Evolutionary conservation across 2,797 vertebrate species (phyloP).

Genomic region (Hapalemur alaotrensis): DNA sequence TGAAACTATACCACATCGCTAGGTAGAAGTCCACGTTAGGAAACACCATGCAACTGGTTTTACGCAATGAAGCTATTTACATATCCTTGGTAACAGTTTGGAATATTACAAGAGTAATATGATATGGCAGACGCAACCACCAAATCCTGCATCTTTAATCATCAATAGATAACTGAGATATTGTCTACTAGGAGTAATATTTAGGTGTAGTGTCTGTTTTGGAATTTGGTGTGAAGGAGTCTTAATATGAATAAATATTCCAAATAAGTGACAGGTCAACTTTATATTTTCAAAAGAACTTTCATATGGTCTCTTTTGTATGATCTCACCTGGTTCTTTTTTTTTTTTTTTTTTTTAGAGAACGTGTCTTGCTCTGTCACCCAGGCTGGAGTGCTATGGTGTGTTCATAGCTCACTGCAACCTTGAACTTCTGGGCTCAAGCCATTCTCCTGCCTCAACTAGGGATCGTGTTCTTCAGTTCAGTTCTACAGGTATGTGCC

Average conservation of each 20-base stretch:
- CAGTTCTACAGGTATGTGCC: background rate
- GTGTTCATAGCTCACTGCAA: background rate
- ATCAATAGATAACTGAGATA: background rate
- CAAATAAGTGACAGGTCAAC: background rate
- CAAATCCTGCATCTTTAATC: background rate
- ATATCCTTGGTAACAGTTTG: background rate
- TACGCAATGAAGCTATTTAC: background rate
- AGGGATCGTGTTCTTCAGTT: too few species aligned
- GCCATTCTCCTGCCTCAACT: background rate
- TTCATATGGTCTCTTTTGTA: background rate
- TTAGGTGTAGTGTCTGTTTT: conserved; percentile 19
- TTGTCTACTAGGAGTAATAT: background rate
- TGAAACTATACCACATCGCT: background rate
- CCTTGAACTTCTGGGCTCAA: background rate
- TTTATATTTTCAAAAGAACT: conserved; percentile 11
- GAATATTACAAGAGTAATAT: conserved; percentile 40
- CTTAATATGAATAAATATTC: conserved; percentile 24
- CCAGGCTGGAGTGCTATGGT: background rate
- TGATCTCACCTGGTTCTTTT: background rate
- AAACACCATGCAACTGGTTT: background rate
- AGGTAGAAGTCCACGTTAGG: background rate
- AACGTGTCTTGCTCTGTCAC: background rate
- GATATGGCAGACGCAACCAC: background rate
- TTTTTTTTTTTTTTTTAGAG: background rate
- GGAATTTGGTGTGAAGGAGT: background rate